A percentile compares a stretch with the other conserved stretches of the same genome.
phyloP scores from a whole-genome alignment of 1,140 invertebrate genomes.

The Lysiphlebus fabarum region DNA sequence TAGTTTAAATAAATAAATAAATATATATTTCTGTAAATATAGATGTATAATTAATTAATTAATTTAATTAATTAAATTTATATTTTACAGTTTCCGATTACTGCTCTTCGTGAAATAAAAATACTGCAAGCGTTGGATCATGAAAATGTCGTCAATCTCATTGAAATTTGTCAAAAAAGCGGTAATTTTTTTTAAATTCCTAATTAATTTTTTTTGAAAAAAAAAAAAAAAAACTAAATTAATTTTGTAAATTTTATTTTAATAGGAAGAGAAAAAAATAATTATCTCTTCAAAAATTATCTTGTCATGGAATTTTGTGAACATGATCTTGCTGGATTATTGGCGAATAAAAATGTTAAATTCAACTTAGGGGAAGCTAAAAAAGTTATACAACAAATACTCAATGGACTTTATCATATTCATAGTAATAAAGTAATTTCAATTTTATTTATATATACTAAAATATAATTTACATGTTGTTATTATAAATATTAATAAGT shows the following conservation, averaged over 20 bases:
- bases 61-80: constrained; percentile 17
- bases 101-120: constrained; percentile 93
- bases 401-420: constrained; percentile 96
- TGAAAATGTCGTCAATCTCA: constrained; percentile 95
- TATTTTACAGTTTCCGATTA: constrained; percentile 89
- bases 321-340: constrained; percentile 94
- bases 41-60: constrained; percentile 14
- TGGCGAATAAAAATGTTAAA: constrained; percentile 95
- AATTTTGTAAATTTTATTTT: constrained; percentile 34
- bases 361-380: constrained; percentile 97
- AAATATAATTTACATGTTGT: not conserved
- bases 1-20: constrained; percentile 42
- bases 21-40: no score
- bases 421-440: constrained; percentile 87
- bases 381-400: constrained; percentile 94
- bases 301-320: constrained; percentile 99
- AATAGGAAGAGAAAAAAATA: constrained; percentile 80
- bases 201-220: not conserved
- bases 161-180: constrained; percentile 94
- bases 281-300: constrained; percentile 92
- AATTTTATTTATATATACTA: no score
- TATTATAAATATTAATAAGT: no score
- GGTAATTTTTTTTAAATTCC: constrained; percentile 37
- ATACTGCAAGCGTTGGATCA: constrained; percentile 96
- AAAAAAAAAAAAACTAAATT: constrained; percentile 14